Percentiles rank a stretch among this genome's conserved stretches.
These are phyloP conservation scores for Lathamus discolor DNA, from an alignment of 2,113 vertebrate genomes.

Conservation along the genomic window DNA sequence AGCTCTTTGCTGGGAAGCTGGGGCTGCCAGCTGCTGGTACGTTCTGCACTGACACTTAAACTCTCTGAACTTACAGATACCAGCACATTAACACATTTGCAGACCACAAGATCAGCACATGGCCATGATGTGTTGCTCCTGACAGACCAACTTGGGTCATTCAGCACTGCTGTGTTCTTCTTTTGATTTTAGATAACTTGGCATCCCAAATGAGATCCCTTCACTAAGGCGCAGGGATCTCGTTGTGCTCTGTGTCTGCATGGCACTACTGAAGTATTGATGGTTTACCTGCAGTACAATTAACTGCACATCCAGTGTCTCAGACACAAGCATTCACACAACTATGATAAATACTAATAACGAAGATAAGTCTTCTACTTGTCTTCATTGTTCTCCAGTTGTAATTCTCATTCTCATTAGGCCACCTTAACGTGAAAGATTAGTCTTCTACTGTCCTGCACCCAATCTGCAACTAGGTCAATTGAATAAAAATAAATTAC, in stretches of 20 bases:
- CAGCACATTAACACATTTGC: background rate
- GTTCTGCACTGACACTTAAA: background rate
- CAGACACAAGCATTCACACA: background rate
- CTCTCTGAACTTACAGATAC: background rate
- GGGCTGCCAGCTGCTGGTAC: background rate
- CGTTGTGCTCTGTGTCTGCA: background rate
- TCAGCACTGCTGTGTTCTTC: background rate
- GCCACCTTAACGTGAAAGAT: background rate
- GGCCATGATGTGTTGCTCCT: background rate
- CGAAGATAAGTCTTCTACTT: background rate
- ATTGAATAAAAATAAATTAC: background rate
- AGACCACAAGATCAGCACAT: accelerated
- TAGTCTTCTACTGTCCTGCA: background rate
- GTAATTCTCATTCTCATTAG: background rate
- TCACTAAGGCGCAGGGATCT: background rate
- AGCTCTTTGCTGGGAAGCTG: background rate
- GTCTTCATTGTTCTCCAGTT: background rate
- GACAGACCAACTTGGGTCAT: background rate
- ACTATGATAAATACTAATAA: background rate
- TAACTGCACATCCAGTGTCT: background rate
- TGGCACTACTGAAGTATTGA: background rate
- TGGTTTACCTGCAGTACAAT: background rate
- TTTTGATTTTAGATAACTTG: background rate
- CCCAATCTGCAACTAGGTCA: background rate
- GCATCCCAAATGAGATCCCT: background rate